Evolutionary conservation across 1,140 invertebrate species (phyloP), one percentile per base, ranked within the genome.

Genomic region (Lutraria rhynchaena): DNA sequence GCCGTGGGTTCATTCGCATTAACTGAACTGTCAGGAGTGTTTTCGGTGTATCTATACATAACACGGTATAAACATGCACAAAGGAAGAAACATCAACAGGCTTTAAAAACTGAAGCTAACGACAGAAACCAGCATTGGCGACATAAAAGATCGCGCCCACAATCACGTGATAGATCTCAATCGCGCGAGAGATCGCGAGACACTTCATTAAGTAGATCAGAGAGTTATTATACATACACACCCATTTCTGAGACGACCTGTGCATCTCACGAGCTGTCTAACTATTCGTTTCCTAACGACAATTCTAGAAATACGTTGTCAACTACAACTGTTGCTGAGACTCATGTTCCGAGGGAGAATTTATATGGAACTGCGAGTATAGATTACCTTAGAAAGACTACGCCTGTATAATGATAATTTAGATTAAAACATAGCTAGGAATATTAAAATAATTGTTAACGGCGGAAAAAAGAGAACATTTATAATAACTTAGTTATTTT

Each of bases 21-120:
- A 53, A 91, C 90, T 15, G 91, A 92, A 84, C 81, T 91, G 57
- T 90, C 90, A 13, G 91, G 91, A n/a, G 91, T 92, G 5, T 90
- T 92, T 71, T 91, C 90, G 51, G 91, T 92, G 27, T 92, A 92
- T 81, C 81, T 92, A 31, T 92, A 91, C 83, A 92, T 92, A 75
- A 91, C 90, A 31, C 88, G 89, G 31, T 88, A 92, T 78, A 91
- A 91, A 87, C 87, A 91, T 51, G 87, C 88, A 44, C 89, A 91
- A 83, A 74, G 87, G 61, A 91, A 91, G 85, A 91, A 91, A 81
- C 85, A 87, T 71, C 86, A 90, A 67, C 85, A 86, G 60, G 85
- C 87, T 61, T 82, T 88, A 44, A 92, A 90, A 73, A 58, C 69
- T 41, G 80, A 88, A 55, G 60, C 74, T 51, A 84, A 89, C 74